These are phyloP conservation scores for Cepaea hortensis DNA, from an alignment of 2,888 invertebrate genomes.

Conservation along the genomic window DNA sequence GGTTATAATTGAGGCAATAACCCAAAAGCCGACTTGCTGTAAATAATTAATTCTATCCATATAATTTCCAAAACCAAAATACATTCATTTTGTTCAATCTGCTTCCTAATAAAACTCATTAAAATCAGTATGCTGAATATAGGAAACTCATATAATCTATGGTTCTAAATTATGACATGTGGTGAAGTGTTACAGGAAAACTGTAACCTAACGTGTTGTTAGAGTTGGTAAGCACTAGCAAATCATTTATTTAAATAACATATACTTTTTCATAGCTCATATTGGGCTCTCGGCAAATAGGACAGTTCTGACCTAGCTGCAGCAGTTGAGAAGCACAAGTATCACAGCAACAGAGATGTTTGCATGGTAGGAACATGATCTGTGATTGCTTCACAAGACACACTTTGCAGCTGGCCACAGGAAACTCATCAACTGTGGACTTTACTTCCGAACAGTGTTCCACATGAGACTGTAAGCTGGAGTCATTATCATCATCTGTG, in stretches of 20 bases:
- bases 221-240: not conserved
- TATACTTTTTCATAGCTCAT: slow-evolving; percentile 46
- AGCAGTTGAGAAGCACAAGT: slow-evolving; percentile 48
- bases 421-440: slow-evolving; percentile 43
- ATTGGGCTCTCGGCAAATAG: slow-evolving; percentile 50
- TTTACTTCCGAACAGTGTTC: slow-evolving; percentile 26
- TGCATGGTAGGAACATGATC: slow-evolving; percentile 52
- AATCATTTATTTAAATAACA: slow-evolving; percentile 37
- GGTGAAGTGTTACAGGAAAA: too few species aligned
- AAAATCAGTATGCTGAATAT: too few species aligned
- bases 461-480: slow-evolving; percentile 1
- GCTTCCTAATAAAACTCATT: too few species aligned
- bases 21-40: too few species aligned
- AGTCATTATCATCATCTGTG: slow-evolving; percentile 30
- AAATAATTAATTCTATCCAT: too few species aligned
- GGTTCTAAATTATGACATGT: too few species aligned
- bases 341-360: slow-evolving; percentile 53
- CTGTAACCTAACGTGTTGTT: too few species aligned
- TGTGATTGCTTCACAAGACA: slow-evolving; percentile 49
- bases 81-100: too few species aligned
- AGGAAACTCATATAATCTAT: too few species aligned
- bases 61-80: too few species aligned
- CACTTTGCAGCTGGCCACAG: slow-evolving; percentile 51
- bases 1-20: too few species aligned
- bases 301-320: slow-evolving; percentile 49